Conservation (phyloP, 1,140 invertebrate genomes). For the Drosophila bocki region DNA sequence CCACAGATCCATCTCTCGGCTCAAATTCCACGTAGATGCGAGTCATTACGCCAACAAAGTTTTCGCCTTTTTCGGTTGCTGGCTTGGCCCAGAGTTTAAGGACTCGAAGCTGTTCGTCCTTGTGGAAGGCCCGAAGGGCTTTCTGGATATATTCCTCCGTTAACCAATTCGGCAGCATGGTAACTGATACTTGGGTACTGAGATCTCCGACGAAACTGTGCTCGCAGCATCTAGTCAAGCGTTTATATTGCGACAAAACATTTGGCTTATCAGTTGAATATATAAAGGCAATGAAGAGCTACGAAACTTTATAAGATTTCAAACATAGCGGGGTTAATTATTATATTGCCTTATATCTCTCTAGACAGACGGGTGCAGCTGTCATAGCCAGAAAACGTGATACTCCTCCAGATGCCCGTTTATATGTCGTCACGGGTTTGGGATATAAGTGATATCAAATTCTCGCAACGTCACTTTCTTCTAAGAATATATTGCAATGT, state of each 20-base stretch:
- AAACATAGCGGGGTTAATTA: background rate
- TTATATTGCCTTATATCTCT: background rate
- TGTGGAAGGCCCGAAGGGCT: conserved; percentile 29
- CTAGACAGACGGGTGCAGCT: background rate
- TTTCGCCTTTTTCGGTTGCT: conserved; percentile 70
- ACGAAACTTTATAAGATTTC: background rate
- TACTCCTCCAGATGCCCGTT: background rate
- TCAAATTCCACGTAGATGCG: conserved; percentile 63
- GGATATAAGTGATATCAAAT: background rate
- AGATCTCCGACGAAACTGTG: conserved; percentile 3
- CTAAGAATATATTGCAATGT: background rate
- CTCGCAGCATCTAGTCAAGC: background rate
- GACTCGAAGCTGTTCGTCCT: conserved; percentile 56
- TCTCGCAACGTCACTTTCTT: background rate
- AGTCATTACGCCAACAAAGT: conserved; percentile 66
- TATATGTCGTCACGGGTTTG: conserved; percentile 1
- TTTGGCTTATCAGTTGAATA: conserved; percentile 23
- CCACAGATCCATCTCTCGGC: background rate
- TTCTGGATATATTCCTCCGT: conserved; percentile 63
- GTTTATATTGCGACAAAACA: conserved; percentile 31
- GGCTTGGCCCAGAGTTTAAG: conserved; percentile 43
- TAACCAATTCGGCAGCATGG: conserved; percentile 60
- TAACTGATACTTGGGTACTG: conserved; percentile 5
- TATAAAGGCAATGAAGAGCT: conserved; percentile 2
- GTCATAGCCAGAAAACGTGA: background rate